These are phyloP conservation scores for Stenoptilia bipunctidactyla DNA, from an alignment of 2,888 invertebrate species.

Conservation along the genomic window DNA sequence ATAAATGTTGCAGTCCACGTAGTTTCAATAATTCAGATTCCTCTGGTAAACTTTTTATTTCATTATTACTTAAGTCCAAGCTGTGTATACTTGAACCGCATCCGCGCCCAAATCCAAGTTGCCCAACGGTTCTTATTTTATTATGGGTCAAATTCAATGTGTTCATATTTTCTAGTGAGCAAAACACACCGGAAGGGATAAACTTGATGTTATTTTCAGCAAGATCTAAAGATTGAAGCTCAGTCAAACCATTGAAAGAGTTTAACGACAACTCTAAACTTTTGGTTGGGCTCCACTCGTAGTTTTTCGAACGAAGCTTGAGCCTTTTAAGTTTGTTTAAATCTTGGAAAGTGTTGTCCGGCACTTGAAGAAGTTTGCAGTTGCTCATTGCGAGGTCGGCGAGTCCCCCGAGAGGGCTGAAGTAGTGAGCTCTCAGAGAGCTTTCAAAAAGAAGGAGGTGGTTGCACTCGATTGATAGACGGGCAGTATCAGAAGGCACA, in stretches of 20 bases:
- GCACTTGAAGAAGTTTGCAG: slow-evolving; percentile 84
- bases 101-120: slow-evolving; percentile 77
- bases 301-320: slow-evolving; percentile 83
- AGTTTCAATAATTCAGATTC: slow-evolving; percentile 82
- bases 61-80: slow-evolving; percentile 86
- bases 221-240: slow-evolving; percentile 84
- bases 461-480: slow-evolving; percentile 82
- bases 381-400: slow-evolving; percentile 81
- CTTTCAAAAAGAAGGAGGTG: slow-evolving; percentile 85
- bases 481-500: slow-evolving; percentile 76
- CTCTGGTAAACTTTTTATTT: slow-evolving; percentile 78
- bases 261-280: slow-evolving; percentile 80
- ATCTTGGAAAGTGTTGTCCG: slow-evolving; percentile 84
- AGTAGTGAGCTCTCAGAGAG: slow-evolving; percentile 78
- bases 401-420: slow-evolving; percentile 79
- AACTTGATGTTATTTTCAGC: slow-evolving; percentile 87
- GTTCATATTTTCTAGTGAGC: slow-evolving; percentile 83
- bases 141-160: slow-evolving; percentile 88
- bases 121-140: slow-evolving; percentile 81
- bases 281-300: slow-evolving; percentile 82
- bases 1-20: slow-evolving; percentile 82
- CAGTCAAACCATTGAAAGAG: slow-evolving; percentile 82
- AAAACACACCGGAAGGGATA: slow-evolving; percentile 84
- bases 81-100: slow-evolving; percentile 80
- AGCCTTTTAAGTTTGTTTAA: slow-evolving; percentile 83